These are phyloP conservation scores for Cordilura impudica DNA, from an alignment of 2,888 invertebrate genomes.

Conservation along the genomic window DNA sequence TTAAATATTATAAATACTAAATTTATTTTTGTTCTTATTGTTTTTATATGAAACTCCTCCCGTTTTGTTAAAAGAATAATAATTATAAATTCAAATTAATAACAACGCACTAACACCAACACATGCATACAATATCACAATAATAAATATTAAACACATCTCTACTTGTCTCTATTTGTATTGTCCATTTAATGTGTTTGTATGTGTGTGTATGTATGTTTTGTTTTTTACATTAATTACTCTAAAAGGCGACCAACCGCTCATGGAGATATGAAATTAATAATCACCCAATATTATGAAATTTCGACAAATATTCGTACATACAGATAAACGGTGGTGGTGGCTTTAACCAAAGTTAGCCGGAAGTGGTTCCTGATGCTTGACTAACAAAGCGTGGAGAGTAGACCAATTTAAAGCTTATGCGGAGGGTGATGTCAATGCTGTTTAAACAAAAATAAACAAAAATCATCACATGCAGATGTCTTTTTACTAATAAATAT, in stretches of 20 bases:
- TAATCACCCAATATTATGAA: slow-evolving; percentile 49
- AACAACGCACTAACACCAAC: slow-evolving; percentile 7
- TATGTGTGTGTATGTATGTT: background rate
- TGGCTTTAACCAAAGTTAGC: slow-evolving; percentile 58
- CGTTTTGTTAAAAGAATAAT: background rate
- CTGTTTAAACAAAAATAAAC: slow-evolving; percentile 61
- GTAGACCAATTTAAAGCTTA: slow-evolving; percentile 63
- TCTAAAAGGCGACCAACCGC: slow-evolving; percentile 55
- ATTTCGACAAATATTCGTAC: slow-evolving; percentile 16
- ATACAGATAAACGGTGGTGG: slow-evolving; percentile 20
- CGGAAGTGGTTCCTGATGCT: slow-evolving; percentile 77
- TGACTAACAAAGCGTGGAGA: slow-evolving; percentile 77
- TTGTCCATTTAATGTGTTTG: background rate
- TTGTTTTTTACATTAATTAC: slow-evolving; percentile 47
- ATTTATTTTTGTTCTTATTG: background rate
- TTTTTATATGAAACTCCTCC: too few relatives aligned
- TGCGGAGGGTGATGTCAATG: slow-evolving; percentile 74
- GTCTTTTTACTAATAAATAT: background rate
- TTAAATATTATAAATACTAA: background rate
- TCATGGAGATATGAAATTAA: slow-evolving; percentile 58
- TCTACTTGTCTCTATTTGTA: background rate
- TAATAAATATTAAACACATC: background rate
- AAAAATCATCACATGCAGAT: slow-evolving; percentile 10
- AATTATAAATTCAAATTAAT: slow-evolving; percentile 40
- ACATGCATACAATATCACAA: background rate